These are phyloP conservation scores for Cichlasoma orientale DNA, from an alignment of 2,797 vertebrate species.

Conservation along the genomic window DNA sequence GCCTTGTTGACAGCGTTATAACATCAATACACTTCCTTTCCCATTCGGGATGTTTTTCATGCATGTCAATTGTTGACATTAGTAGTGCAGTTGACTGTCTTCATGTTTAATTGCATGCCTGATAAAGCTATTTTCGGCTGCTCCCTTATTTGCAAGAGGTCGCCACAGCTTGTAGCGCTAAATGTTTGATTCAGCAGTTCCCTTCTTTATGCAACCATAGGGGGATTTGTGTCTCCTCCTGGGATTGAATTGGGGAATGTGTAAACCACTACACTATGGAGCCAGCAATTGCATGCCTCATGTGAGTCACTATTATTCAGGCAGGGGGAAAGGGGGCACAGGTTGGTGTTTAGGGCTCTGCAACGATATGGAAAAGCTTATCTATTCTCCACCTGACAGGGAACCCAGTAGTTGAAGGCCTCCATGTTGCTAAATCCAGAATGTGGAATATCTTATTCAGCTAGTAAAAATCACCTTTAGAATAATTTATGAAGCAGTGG, in stretches of 20 bases:
- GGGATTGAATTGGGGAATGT: background rate
- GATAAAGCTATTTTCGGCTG: background rate
- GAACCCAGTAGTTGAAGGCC: background rate
- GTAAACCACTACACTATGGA: background rate
- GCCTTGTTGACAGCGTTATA: background rate
- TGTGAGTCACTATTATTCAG: background rate
- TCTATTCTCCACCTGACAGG: background rate
- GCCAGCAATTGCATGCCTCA: background rate
- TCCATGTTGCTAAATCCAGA: background rate
- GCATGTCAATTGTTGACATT: no score
- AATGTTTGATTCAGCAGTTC: background rate
- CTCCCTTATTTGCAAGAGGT: background rate
- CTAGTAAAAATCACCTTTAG: background rate
- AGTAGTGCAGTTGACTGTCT: no score
- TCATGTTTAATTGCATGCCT: background rate
- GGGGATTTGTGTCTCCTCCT: background rate
- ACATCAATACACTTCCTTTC: background rate
- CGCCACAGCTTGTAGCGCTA: background rate
- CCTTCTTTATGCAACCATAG: background rate
- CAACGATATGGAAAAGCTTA: background rate
- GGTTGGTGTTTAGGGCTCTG: background rate
- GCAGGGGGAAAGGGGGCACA: background rate
- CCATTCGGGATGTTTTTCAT: background rate
- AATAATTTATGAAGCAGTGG: background rate
- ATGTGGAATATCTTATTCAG: background rate